Evolutionary conservation across 2,113 vertebrate species (phyloP).

Genomic region (Naja naja): DNA sequence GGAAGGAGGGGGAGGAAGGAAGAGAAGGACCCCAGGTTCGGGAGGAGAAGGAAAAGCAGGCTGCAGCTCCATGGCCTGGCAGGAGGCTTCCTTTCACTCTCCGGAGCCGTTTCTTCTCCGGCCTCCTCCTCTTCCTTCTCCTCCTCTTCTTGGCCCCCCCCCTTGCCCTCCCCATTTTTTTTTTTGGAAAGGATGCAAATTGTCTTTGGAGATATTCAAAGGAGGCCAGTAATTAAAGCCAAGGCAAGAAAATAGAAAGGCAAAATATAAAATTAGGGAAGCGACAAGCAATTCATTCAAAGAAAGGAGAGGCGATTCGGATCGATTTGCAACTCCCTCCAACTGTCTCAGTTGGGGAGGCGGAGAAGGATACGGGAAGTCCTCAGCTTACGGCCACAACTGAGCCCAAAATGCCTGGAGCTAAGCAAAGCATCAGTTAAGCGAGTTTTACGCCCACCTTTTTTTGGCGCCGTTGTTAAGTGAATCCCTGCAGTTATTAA

Average conservation of each 20-base stretch:
- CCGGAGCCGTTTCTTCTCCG: too few species aligned
- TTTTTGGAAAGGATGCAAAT: background rate
- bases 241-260: background rate
- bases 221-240: background rate
- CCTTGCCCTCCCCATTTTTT: too few species aligned
- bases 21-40: background rate
- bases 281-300: background rate
- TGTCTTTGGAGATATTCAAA: background rate
- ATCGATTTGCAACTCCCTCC: background rate
- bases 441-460: too few species aligned
- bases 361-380: background rate
- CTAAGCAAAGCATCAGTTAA: too few species aligned
- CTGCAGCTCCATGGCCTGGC: too few species aligned
- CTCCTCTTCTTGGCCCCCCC: background rate
- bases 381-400: too few species aligned
- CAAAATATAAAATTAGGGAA: background rate
- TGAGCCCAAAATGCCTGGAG: too few species aligned
- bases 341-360: background rate
- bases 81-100: too few species aligned
- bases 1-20: rapidly evolving
- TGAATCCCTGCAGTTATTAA: too few species aligned
- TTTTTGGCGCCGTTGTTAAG: too few species aligned
- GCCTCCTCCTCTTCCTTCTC: too few species aligned
- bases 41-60: background rate
- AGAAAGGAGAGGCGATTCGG: background rate